These are phyloP conservation scores for Neoascia interrupta DNA, from an alignment of 2,888 invertebrate genomes.

Conservation along the genomic window DNA sequence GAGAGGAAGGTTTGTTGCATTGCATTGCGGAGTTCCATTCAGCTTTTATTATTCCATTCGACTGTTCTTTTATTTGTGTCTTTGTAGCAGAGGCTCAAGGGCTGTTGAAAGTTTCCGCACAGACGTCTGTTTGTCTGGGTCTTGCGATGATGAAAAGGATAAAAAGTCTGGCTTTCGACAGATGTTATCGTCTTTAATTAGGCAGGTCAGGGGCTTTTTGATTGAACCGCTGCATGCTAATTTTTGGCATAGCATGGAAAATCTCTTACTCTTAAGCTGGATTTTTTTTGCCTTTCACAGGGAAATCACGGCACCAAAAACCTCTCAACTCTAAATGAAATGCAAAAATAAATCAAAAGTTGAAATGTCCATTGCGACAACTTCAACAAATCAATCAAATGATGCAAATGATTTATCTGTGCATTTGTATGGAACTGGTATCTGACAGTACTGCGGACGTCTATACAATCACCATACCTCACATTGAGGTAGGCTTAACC, in stretches of 20 bases:
- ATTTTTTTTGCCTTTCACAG: constrained; percentile 42
- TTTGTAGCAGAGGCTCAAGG: too few relatives aligned
- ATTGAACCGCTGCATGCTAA: too few relatives aligned
- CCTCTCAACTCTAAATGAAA: constrained; percentile 43
- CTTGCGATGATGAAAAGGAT: too few relatives aligned
- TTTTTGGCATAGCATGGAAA: too few relatives aligned
- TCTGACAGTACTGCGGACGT: not conserved
- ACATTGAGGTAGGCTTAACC: constrained; percentile 63
- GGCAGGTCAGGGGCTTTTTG: too few relatives aligned
- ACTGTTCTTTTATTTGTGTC: too few relatives aligned
- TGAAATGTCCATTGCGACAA: constrained; percentile 66
- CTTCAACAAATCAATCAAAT: constrained; percentile 68
- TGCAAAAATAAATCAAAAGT: constrained; percentile 69
- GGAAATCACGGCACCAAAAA: constrained; percentile 20
- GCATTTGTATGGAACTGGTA: not conserved
- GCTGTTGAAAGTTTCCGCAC: too few relatives aligned
- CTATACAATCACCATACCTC: constrained; percentile 47
- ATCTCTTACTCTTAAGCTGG: not conserved
- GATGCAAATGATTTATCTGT: constrained; percentile 62
- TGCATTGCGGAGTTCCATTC: constrained; percentile 66
- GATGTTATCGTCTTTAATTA: too few relatives aligned
- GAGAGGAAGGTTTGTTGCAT: constrained; percentile 69
- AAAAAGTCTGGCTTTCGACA: too few relatives aligned
- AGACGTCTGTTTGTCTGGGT: too few relatives aligned
- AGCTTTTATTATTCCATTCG: constrained; percentile 4